phyloP scores from a whole-genome alignment of 1,140 invertebrate genomes.

The Pachypsylla venusta region DNA sequence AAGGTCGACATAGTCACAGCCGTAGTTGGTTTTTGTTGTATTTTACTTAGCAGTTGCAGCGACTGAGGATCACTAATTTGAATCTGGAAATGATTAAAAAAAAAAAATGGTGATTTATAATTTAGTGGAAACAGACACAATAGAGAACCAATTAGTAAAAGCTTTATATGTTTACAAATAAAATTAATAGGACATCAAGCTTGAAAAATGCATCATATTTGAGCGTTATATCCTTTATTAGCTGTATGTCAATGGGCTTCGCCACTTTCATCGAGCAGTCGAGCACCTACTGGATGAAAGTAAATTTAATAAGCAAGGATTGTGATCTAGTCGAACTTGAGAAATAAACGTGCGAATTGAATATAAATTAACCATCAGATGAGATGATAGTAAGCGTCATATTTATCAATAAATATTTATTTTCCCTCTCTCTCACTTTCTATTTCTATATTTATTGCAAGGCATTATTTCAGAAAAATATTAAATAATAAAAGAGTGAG shows the following conservation, averaged over 20 bases:
- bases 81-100: background rate
- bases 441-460: too few relatives aligned
- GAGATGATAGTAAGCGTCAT: too few relatives aligned
- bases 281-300: too few relatives aligned
- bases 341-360: too few relatives aligned
- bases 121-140: background rate
- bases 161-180: background rate
- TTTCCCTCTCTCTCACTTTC: too few relatives aligned
- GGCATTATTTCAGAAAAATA: too few relatives aligned
- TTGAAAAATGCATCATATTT: background rate
- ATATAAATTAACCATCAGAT: too few relatives aligned
- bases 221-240: background rate
- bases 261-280: too few relatives aligned
- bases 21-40: background rate
- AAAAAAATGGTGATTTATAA: background rate
- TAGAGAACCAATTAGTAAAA: background rate
- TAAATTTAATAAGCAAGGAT: too few relatives aligned
- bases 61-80: background rate
- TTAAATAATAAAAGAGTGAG: too few relatives aligned
- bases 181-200: background rate
- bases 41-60: background rate
- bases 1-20: background rate
- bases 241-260: background rate
- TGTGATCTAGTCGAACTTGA: too few relatives aligned
- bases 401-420: too few relatives aligned